Base-by-base conservation (phyloP, 1,140 invertebrate genomes). In the Ganaspis sp. region DNA sequence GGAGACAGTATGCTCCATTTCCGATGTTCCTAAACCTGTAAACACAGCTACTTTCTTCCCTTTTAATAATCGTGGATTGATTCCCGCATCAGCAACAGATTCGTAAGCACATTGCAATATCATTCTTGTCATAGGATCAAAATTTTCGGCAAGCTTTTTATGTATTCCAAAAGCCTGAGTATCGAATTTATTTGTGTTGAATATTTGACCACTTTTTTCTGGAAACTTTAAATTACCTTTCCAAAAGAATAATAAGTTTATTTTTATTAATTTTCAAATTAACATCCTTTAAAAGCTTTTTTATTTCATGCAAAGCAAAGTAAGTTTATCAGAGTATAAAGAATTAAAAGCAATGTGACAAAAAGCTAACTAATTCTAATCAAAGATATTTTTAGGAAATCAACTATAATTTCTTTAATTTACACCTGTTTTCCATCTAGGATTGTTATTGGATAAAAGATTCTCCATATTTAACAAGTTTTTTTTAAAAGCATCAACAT, bases 21-120 rank as follows among this genome's bases (percentile, higher is more conserved):
- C 96, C 5, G 95, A 95, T 81, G 94, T 93, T 87, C 94, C 95
- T 5, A 93, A 92, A 8, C 95, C 96, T 69, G 95, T 92, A 87
- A 95, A 96, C 1, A 97, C 96, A n/a, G 95, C 96, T 4, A 94
- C 96, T 79, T 93, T 95, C 34, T 92, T 93, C 42, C 93, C 94
- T 79, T 29, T 81, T 12, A 85, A 15, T 45, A 64, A 73, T 11
- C 9, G 69, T 34, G 81, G 34, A 88, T 91, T 38, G 90, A 87
- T 70, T 86, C 87, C 86, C 53, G 86, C 80, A 79, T 89, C 88
- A 4, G 90, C 81, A 12, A 92, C 84, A 19, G 90, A 88, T 80
- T 92, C 91, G 64, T 90, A 92, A 11, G 88, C 88, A 1, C 80
- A 79, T 83, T 93, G 92, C n/a, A 93, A 85, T 21, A 93, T 75